Base-by-base conservation (phyloP, 2,797 vertebrate species). In the Tenualosa ilisha region DNA sequence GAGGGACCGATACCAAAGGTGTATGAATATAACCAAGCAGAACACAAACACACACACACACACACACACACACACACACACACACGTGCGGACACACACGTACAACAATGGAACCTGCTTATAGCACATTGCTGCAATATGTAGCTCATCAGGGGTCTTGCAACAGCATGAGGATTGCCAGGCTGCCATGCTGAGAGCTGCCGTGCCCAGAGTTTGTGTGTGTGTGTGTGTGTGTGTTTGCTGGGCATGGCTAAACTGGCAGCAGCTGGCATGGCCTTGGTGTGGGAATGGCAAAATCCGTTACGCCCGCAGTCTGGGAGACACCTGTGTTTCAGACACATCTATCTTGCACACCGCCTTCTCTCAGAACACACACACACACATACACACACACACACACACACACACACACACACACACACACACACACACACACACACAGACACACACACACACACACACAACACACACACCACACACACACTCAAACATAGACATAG, bases 261-360 rank as follows among this genome's bases (percentile, higher is more conserved):
- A 75, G 68, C 31, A 81, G 75, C 86, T 86, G 83, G 26, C 40
- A 13, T 7, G 54, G 53, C 49, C 40, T 37, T 86, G 82, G 84
- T 26, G 15, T 82, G 65, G 43, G 63, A 83, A 82, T 11, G 12
- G 81, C 43, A 43, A 79, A 86, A 81, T 86, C 12, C 40, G 24
- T 87, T 26, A 84, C 50, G 53, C 24, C 50, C 68, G 15, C 22
- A 50, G 83, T 81, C 59, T 87, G 84, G 54, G 56, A 81, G 51
- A 82, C 81, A 84, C 79, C 40, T 86, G 82, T 82, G 84, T 26
- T 84, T 85, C 12, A 40, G 68, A 75, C 68, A 75, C 31, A 75
- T 31, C 31, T 75, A 75, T 75, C 20, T 75, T 75, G 24, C n/a
- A 26, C 61, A 26, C 22, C n/a, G n/a, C 24, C 8, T 68, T 31